These are phyloP conservation scores for Antitype chi DNA, from an alignment of 2,888 invertebrate species.

Conservation along the genomic window DNA sequence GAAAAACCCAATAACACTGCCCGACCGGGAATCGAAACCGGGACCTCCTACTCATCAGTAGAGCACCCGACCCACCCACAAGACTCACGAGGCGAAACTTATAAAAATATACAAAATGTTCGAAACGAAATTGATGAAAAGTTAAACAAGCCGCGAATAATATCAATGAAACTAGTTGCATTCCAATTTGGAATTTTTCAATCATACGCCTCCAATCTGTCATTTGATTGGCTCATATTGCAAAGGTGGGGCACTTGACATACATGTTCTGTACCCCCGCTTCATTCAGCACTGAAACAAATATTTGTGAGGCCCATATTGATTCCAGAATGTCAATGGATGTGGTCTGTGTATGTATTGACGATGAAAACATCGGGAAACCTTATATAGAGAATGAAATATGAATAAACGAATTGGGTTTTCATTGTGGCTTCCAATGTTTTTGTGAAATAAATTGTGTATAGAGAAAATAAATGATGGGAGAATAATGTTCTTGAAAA, in stretches of 20 bases:
- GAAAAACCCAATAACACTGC: too few species aligned
- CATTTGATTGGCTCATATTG: constrained; percentile 43
- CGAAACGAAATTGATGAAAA: constrained; percentile 6
- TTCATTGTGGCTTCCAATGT: background rate
- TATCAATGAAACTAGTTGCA: constrained; percentile 44
- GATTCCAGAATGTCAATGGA: constrained; percentile 36
- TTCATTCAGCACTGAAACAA: constrained; percentile 38
- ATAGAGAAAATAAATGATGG: constrained; percentile 1
- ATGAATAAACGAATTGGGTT: constrained; percentile 23
- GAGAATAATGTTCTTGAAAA: constrained; percentile 5
- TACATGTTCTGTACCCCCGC: constrained; percentile 19
- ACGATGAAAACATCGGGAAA: constrained; percentile 22
- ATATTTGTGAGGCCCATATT: constrained; percentile 49
- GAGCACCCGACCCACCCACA: too few species aligned
- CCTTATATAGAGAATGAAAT: constrained; percentile 16
- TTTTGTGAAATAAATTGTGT: constrained; percentile 14
- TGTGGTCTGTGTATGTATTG: constrained; percentile 15
- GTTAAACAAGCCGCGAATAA: constrained; percentile 28
- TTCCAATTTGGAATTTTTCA: constrained; percentile 49
- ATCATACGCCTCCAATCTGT: constrained; percentile 27
- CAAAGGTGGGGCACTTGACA: constrained; percentile 16
- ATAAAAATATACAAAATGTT: too few species aligned
- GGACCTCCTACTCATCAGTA: too few species aligned
- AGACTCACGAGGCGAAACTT: too few species aligned
- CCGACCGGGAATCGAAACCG: too few species aligned